phyloP scores from a whole-genome alignment of 35 echinoderm and acorn worm genomes.

The Strongylocentrotus purpuratus region DNA sequence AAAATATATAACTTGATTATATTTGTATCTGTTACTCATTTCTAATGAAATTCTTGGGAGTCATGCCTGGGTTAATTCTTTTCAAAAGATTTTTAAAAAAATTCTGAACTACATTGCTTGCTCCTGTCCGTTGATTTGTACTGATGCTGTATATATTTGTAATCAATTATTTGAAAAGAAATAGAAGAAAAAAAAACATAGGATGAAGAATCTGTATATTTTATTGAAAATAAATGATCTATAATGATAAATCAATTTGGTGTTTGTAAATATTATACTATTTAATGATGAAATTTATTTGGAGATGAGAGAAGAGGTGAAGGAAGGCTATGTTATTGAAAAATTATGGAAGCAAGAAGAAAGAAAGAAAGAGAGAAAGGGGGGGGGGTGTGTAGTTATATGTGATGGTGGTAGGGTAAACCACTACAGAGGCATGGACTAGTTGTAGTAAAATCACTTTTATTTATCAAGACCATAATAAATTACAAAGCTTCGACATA shows the following conservation, averaged over 20 bases:
- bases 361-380: neutral
- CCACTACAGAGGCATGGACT: no score
- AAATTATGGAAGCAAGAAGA: neutral
- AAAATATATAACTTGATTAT: no score
- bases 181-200: neutral
- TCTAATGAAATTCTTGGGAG: neutral
- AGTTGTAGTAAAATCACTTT: no score
- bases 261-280: no score
- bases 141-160: neutral
- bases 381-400: no score
- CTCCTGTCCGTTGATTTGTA: neutral
- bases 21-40: neutral
- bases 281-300: no score
- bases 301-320: no score
- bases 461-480: no score
- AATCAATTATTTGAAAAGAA: neutral
- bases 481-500: no score
- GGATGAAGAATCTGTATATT: neutral
- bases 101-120: neutral
- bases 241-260: neutral
- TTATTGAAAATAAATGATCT: slow-evolving; percentile 7
- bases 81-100: no score
- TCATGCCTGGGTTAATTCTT: neutral
- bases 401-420: no score
- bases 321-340: neutral